Conservation (phyloP, 2,797 vertebrate genomes). For the Muscicapa comitata region DNA sequence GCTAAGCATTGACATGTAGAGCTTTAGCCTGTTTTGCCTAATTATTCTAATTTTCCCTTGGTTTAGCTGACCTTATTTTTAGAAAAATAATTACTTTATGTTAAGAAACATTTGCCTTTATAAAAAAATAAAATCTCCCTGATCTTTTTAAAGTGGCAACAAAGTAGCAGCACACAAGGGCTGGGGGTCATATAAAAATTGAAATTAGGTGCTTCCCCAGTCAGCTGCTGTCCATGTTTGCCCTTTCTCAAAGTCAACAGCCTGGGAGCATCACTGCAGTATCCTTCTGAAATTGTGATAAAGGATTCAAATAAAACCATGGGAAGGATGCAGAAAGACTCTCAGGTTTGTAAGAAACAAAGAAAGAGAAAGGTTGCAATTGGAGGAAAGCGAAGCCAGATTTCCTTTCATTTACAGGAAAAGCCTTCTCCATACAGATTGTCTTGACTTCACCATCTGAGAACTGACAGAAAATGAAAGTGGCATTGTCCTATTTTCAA, state of each 20-base stretch:
- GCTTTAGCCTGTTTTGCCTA: not conserved
- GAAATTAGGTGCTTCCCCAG: not conserved
- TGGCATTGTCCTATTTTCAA: not conserved
- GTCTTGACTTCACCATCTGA: not conserved
- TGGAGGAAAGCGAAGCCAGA: not conserved
- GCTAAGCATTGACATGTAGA: not conserved
- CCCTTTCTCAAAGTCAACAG: not conserved
- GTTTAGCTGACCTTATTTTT: not conserved
- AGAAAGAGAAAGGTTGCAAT: not conserved
- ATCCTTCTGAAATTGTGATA: not conserved
- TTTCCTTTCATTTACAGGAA: not conserved
- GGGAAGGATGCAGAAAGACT: not conserved
- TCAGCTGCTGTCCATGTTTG: rapidly evolving
- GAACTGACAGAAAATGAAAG: not conserved
- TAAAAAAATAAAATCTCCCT: not conserved
- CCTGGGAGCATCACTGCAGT: not conserved
- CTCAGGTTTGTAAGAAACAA: not conserved
- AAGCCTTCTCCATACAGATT: not conserved
- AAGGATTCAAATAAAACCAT: not conserved
- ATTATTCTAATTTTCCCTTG: not conserved
- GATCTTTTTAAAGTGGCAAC: not conserved
- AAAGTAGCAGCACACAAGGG: not conserved
- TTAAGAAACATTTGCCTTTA: not conserved
- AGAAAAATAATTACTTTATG: not conserved
- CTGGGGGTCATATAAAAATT: not conserved